Percentiles rank a stretch among this genome's conserved stretches.
Conservation (phyloP, 2,797 vertebrate species). For the Pseudopleuronectes americanus region DNA sequence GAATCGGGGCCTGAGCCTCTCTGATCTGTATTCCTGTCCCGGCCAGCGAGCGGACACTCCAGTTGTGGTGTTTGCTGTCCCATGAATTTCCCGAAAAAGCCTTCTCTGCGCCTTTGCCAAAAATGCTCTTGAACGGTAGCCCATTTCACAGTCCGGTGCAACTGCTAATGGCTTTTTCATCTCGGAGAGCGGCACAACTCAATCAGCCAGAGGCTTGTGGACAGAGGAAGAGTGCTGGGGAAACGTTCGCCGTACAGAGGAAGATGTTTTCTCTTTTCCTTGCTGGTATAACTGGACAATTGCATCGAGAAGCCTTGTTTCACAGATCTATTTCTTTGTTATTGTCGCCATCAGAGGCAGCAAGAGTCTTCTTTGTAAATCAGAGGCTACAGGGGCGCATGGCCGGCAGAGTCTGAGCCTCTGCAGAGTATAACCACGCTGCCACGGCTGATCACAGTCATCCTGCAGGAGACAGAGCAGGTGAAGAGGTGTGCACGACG, state of each 20-base stretch:
- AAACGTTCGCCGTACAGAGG: conserved; percentile 32
- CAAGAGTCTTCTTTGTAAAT: conserved; percentile 22
- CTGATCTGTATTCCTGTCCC: conserved; percentile 59
- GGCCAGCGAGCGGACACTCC: conserved; percentile 36
- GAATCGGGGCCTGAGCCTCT: conserved; percentile 3
- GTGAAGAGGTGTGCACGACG: conserved; percentile 35
- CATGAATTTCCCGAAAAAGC: conserved; percentile 64
- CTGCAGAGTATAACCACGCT: conserved; percentile 48
- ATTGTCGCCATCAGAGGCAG: conserved; percentile 36
- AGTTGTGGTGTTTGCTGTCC: conserved; percentile 65
- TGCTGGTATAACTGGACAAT: conserved; percentile 29
- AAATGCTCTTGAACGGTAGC: conserved; percentile 64
- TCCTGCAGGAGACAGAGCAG: conserved; percentile 48
- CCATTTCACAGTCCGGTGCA: conserved; percentile 82
- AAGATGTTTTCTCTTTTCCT: conserved; percentile 35
- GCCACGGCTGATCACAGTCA: conserved; percentile 64
- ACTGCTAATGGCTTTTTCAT: conserved; percentile 80
- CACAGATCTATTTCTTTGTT: conserved; percentile 31
- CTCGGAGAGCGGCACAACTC: conserved; percentile 69
- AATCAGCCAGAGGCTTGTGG: conserved; percentile 68
- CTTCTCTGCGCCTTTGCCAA: conserved; percentile 60
- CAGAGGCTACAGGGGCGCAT: conserved; percentile 17
- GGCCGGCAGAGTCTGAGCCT: conserved; percentile 36
- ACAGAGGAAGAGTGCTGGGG: conserved; percentile 38
- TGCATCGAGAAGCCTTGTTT: conserved; percentile 31